Percentiles rank a stretch among this genome's conserved stretches.
Conservation (phyloP, 2,888 invertebrate genomes). For the Brachyopa scutellaris region DNA sequence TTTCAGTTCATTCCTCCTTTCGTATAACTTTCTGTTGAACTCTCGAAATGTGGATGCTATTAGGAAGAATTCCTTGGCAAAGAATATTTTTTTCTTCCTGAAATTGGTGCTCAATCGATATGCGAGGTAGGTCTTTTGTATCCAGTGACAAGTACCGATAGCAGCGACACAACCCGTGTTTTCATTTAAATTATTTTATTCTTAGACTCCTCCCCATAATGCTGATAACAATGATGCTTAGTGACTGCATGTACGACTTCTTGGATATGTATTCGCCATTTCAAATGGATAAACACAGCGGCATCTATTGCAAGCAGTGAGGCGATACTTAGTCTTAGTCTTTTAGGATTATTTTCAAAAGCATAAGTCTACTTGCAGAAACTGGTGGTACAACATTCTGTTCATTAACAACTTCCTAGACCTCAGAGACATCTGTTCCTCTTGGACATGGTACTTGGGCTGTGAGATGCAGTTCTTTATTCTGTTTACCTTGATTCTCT, state of each 20-base stretch:
- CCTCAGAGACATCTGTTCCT: slow-evolving; percentile 75
- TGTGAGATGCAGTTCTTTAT: slow-evolving; percentile 78
- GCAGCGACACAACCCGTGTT: too few species aligned
- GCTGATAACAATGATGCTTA: slow-evolving; percentile 76
- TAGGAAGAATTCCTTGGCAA: slow-evolving; percentile 61
- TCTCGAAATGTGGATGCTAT: slow-evolving; percentile 73
- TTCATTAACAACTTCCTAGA: slow-evolving; percentile 76
- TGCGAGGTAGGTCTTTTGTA: slow-evolving; percentile 74
- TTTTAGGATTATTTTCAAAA: background rate
- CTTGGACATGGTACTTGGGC: slow-evolving; percentile 78
- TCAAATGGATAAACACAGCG: slow-evolving; percentile 75
- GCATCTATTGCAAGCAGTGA: slow-evolving; percentile 77
- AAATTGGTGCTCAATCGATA: slow-evolving; percentile 76
- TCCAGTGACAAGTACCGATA: too few species aligned
- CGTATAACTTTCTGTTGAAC: slow-evolving; percentile 77
- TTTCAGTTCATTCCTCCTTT: slow-evolving; percentile 75
- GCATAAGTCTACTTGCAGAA: slow-evolving; percentile 72
- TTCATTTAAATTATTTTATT: background rate
- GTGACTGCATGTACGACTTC: slow-evolving; percentile 75
- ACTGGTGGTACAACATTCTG: slow-evolving; percentile 77
- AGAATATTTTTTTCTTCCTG: slow-evolving; percentile 74
- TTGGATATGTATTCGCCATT: slow-evolving; percentile 77
- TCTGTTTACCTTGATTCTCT: slow-evolving; percentile 75
- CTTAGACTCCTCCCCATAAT: slow-evolving; percentile 77
- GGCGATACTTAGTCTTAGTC: background rate